These are phyloP conservation scores for Acanthopleura granulata DNA, from an alignment of 2,888 invertebrate genomes.

Conservation along the genomic window DNA sequence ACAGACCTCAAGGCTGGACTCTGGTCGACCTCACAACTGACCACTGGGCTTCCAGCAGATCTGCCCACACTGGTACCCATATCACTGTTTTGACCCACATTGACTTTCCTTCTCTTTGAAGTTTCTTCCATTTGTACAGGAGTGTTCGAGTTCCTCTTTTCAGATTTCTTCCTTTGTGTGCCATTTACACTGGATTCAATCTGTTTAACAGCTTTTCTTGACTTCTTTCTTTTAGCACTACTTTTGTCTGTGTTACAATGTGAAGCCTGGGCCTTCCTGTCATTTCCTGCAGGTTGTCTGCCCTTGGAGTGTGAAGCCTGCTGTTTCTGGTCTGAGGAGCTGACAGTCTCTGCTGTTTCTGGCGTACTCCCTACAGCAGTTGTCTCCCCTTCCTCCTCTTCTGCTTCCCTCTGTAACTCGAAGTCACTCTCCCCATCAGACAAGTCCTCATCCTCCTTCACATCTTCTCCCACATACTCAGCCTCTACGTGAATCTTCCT, in stretches of 20 bases:
- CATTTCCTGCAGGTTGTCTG: background rate
- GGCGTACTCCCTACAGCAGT: too few relatives aligned
- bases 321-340: too few relatives aligned
- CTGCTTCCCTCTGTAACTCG: slow-evolving; percentile 36
- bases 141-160: too few relatives aligned
- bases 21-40: too few relatives aligned
- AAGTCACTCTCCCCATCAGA: slow-evolving; percentile 32
- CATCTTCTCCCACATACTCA: slow-evolving; percentile 67
- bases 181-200: background rate
- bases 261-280: background rate
- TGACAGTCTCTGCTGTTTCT: too few relatives aligned
- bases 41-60: too few relatives aligned
- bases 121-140: too few relatives aligned
- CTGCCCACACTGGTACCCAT: too few relatives aligned
- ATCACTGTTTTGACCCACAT: too few relatives aligned
- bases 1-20: background rate
- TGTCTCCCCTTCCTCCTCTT: slow-evolving; percentile 22
- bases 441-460: slow-evolving; percentile 44
- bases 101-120: too few relatives aligned
- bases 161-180: background rate
- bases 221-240: background rate
- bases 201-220: slow-evolving; percentile 1
- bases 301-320: too few relatives aligned
- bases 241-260: too few relatives aligned
- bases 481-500: slow-evolving; percentile 66